Base-by-base conservation (phyloP, 2,797 vertebrate genomes). In the Sebastes paucispinis region DNA sequence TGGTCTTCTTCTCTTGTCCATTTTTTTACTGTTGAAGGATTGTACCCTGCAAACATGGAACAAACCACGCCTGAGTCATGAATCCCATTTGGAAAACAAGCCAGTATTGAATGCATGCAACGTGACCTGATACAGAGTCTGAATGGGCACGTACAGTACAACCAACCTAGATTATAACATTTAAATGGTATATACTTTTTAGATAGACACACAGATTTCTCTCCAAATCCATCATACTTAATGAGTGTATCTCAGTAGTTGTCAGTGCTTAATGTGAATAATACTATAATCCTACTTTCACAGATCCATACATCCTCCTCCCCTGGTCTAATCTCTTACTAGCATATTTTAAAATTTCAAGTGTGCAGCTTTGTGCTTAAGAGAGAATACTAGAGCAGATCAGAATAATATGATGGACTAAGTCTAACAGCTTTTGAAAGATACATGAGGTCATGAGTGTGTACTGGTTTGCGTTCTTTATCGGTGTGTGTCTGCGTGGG, bases 1-100 rank as follows among this genome's bases (percentile, higher is more conserved):
- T 86, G 87, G 87, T 88, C 90, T 86, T 88, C 86, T 88, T 88
- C 85, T 88, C 84, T 89, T 91, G 87, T 91, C 71, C 85, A 67
- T 85, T 83, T 88, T 84, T 78, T 54, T 39, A 58, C 84, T 73
- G 70, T 75, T 91, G 85, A 92, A 82, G 80, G 65, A 92, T 85
- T 88, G 85, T 79, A 86, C 68, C 72, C 69, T 80, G 82, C 66
- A 88, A 89, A 87, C 77, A 88, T 63, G 68, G 55, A 80, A 68
- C 73, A 83, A 83, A 81, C 65, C 72, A 76, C 74, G 80, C 76
- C 68, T 82, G 32, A 88, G 72, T 79, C 83, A 78, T 89, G 69
- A 83, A 88, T 89, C 66, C 62, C 55, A 81, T 92, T 90, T 84
- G 63, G 57, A 68, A 82, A 83, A 83, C 77, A 87, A 86, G 75